Evolutionary conservation across 2,888 invertebrate species (phyloP).

Genomic region (Mycalesis mineus): DNA sequence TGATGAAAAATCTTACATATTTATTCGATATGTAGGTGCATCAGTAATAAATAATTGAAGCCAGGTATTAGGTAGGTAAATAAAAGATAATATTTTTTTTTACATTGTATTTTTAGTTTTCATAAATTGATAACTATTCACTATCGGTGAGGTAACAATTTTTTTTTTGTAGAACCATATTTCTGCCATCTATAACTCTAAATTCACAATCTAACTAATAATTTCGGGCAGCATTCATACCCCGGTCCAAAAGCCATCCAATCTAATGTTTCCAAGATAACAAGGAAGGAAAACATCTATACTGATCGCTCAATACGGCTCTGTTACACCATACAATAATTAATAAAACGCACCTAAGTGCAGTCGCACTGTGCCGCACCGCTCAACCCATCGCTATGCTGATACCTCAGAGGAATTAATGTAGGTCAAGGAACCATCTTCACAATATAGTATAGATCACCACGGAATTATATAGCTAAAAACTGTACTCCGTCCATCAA

Average conservation of each 20-base stretch:
- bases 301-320: neutral
- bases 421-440: neutral
- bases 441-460: too few species aligned
- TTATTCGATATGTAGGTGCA: neutral
- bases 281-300: conserved; percentile 2
- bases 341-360: conserved; percentile 39
- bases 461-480: too few species aligned
- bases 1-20: neutral
- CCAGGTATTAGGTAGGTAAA: neutral
- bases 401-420: neutral
- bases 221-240: conserved; percentile 57
- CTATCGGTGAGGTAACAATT: conserved; percentile 77
- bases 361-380: conserved; percentile 47
- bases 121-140: conserved; percentile 72
- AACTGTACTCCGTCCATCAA: too few species aligned
- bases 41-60: neutral
- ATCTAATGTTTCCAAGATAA: conserved; percentile 11
- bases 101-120: conserved; percentile 70
- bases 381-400: conserved; percentile 28
- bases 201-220: conserved; percentile 63
- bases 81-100: conserved; percentile 32
- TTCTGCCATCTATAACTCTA: conserved; percentile 59
- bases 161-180: conserved; percentile 58
- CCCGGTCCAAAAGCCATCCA: conserved; percentile 25
- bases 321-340: neutral